A percentile compares a stretch with the other conserved stretches of the same genome.
phyloP scores from a whole-genome alignment of 2,797 vertebrate genomes.

The Lagorchestes hirsutus region DNA sequence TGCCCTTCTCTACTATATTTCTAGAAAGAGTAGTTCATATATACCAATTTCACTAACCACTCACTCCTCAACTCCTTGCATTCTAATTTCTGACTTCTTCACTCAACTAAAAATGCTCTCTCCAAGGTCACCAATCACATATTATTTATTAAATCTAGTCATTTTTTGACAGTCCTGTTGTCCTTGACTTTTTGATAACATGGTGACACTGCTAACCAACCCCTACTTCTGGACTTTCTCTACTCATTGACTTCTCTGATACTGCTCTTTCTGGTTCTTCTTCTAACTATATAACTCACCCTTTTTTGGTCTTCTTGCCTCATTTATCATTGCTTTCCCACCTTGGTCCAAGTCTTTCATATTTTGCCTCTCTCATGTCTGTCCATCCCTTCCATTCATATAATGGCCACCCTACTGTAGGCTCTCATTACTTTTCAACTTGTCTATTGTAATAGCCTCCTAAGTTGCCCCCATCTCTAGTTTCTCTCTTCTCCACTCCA shows the following conservation, averaged over 20 bases:
- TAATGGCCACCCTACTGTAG: neutral
- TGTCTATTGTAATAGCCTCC: neutral
- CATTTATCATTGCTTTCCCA: neutral
- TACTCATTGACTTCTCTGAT: neutral
- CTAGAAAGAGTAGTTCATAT: neutral
- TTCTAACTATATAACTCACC: neutral
- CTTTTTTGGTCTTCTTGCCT: neutral
- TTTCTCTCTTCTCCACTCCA: neutral
- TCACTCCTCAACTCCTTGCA: neutral
- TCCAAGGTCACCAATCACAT: neutral
- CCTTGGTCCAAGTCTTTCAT: neutral
- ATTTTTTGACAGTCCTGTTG: neutral
- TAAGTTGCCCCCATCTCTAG: neutral
- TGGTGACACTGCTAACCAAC: neutral
- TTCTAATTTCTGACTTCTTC: neutral
- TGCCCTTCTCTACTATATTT: neutral
- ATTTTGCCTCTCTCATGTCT: neutral
- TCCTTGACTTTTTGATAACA: neutral
- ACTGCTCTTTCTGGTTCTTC: neutral
- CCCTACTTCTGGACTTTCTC: neutral
- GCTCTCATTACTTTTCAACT: neutral
- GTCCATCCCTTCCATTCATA: neutral
- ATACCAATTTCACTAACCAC: neutral
- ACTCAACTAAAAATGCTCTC: neutral
- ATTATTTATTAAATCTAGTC: neutral